phyloP scores from a whole-genome alignment of 1,140 invertebrate species.

The Rhyzopertha dominica region DNA sequence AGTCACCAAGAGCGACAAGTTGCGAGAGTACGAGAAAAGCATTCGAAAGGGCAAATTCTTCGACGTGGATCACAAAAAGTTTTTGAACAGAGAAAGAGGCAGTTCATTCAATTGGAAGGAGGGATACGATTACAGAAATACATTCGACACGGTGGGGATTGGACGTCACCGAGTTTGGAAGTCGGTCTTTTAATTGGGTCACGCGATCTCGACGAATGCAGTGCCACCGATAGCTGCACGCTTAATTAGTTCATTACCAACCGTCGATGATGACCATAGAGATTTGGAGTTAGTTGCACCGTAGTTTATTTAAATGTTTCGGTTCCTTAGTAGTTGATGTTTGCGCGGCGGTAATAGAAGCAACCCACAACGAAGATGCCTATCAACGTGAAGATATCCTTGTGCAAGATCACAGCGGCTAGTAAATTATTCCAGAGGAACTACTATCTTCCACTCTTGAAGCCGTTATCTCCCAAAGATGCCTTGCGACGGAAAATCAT shows the following conservation, averaged over 20 bases:
- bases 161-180: slow-evolving; percentile 40
- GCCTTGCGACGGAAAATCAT: slow-evolving; percentile 55
- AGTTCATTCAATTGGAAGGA: slow-evolving; percentile 37
- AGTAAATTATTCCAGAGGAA: slow-evolving; percentile 74
- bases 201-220: slow-evolving; percentile 23
- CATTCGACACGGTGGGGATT: slow-evolving; percentile 42
- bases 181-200: slow-evolving; percentile 34
- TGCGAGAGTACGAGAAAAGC: slow-evolving; percentile 35
- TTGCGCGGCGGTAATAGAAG: slow-evolving; percentile 8
- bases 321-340: too few relatives aligned
- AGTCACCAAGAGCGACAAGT: slow-evolving; percentile 39
- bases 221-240: slow-evolving; percentile 17
- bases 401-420: slow-evolving; percentile 74
- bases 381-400: slow-evolving; percentile 52
- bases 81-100: slow-evolving; percentile 26
- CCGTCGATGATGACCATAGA: slow-evolving; percentile 16
- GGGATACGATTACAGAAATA: slow-evolving; percentile 32
- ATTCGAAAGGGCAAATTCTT: slow-evolving; percentile 42
- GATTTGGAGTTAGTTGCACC: too few relatives aligned
- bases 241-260: slow-evolving; percentile 29
- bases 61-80: slow-evolving; percentile 40
- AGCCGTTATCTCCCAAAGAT: slow-evolving; percentile 74
- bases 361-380: slow-evolving; percentile 26
- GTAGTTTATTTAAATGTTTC: too few relatives aligned
- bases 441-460: slow-evolving; percentile 76